Conservation (phyloP, 2,113 vertebrate species). For the Argyrosomus japonicus region DNA sequence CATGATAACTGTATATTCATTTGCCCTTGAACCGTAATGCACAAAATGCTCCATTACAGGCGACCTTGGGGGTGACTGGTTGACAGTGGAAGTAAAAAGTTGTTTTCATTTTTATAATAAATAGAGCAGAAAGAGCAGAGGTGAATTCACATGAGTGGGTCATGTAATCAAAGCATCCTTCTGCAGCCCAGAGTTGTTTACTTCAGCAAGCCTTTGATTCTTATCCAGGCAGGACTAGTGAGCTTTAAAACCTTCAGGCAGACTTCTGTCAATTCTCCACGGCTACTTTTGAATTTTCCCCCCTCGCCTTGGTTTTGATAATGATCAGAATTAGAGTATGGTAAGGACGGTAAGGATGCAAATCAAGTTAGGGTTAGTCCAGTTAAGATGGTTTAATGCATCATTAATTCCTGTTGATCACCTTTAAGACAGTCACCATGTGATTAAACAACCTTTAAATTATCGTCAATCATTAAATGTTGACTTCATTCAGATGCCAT, state of each 20-base stretch:
- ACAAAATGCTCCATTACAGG: slow-evolving; percentile 56
- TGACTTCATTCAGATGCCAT: neutral
- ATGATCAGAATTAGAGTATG: slow-evolving; percentile 28
- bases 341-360: neutral
- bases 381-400: slow-evolving; percentile 1
- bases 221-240: slow-evolving; percentile 46
- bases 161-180: slow-evolving; percentile 44
- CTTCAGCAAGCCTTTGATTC: slow-evolving; percentile 38
- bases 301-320: slow-evolving; percentile 26
- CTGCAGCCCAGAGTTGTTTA: slow-evolving; percentile 46
- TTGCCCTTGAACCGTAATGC: slow-evolving; percentile 54
- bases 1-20: slow-evolving; percentile 29
- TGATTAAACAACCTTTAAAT: neutral
- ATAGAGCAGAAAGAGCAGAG: slow-evolving; percentile 22
- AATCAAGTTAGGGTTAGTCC: neutral
- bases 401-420: neutral
- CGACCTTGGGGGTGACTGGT: slow-evolving; percentile 56
- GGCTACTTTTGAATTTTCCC: neutral
- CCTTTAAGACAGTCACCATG: neutral
- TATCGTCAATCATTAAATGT: neutral
- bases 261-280: slow-evolving; percentile 22
- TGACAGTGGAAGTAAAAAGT: slow-evolving; percentile 31
- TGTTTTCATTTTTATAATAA: slow-evolving; percentile 48
- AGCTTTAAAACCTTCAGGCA: slow-evolving; percentile 36
- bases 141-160: slow-evolving; percentile 39